A percentile compares a stretch with the other conserved stretches of the same genome.
phyloP scores from a whole-genome alignment of 2,113 vertebrate species.

The Pseudopipra pipra region DNA sequence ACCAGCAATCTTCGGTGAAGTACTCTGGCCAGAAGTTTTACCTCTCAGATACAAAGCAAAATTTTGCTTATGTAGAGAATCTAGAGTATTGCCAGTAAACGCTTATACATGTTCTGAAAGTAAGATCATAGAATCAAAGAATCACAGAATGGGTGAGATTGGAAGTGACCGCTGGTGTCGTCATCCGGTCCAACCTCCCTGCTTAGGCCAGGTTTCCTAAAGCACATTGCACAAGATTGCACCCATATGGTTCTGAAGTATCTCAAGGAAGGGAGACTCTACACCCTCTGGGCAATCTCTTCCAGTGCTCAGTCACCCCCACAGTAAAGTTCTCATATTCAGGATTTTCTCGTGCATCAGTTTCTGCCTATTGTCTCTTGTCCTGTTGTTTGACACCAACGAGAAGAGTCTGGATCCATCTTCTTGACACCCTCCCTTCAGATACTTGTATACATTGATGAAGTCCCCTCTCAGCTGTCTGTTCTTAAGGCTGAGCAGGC shows the following conservation, averaged over 20 bases:
- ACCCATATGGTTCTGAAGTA: not conserved
- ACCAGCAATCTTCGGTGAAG: not conserved
- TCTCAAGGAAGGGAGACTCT: not conserved
- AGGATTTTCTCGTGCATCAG: not conserved
- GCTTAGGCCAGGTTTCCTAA: not conserved
- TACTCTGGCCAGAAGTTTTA: not conserved
- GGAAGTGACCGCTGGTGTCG: accelerated
- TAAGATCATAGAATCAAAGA: not conserved
- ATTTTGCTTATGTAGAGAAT: not conserved
- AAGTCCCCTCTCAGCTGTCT: not conserved
- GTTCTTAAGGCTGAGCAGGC: not conserved
- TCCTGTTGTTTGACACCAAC: not conserved
- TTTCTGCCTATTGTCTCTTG: not conserved
- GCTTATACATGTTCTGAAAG: not conserved
- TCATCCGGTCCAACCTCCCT: not conserved
- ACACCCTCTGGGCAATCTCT: not conserved
- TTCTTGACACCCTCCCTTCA: not conserved
- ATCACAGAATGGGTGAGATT: not conserved
- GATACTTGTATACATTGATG: not conserved
- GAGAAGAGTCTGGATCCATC: not conserved
- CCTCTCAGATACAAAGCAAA: not conserved
- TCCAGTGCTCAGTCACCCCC: too few relatives aligned
- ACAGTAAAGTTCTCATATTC: not conserved
- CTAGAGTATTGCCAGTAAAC: not conserved
- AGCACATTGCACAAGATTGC: not conserved